These are phyloP conservation scores for Polyommatus iphigenia DNA, from an alignment of 2,888 invertebrate species.

Conservation along the genomic window DNA sequence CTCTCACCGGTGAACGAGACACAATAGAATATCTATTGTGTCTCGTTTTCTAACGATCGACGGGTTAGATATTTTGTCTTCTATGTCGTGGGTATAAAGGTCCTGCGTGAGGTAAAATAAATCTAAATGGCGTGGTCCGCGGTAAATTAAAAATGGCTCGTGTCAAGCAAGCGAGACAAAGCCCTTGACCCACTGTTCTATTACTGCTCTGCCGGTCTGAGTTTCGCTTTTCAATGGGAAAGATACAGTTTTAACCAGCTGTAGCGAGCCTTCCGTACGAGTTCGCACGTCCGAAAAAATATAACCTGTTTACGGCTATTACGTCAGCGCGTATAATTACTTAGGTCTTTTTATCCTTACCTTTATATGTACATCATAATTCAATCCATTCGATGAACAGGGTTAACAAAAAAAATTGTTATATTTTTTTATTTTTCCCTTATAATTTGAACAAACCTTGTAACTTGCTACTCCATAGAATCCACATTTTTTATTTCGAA, in stretches of 20 bases:
- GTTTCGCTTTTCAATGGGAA: slow-evolving; percentile 26
- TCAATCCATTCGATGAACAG: too few species aligned
- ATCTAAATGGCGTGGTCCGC: background rate
- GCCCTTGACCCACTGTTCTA: slow-evolving; percentile 35
- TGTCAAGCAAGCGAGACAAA: slow-evolving; percentile 29
- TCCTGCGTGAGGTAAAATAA: background rate
- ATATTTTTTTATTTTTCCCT: too few species aligned
- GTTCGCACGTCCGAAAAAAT: background rate
- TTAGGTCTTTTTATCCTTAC: background rate
- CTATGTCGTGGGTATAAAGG: background rate
- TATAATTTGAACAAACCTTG: too few species aligned
- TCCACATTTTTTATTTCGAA: too few species aligned
- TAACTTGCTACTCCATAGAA: too few species aligned
- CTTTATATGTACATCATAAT: background rate
- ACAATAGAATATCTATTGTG: too few species aligned
- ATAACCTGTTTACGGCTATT: slow-evolving; percentile 10
- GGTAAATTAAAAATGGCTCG: slow-evolving; percentile 21
- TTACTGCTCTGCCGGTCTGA: slow-evolving; percentile 28
- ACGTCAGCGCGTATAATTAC: slow-evolving; percentile 2
- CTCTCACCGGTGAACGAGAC: too few species aligned
- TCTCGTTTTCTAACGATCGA: too few species aligned
- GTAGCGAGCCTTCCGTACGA: slow-evolving; percentile 12
- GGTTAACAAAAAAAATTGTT: too few species aligned
- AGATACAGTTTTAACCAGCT: slow-evolving; percentile 6
- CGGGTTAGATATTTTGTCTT: background rate